Evolutionary conservation across 2,888 invertebrate genomes (phyloP).

Genomic region (Drosophila emarginata): DNA sequence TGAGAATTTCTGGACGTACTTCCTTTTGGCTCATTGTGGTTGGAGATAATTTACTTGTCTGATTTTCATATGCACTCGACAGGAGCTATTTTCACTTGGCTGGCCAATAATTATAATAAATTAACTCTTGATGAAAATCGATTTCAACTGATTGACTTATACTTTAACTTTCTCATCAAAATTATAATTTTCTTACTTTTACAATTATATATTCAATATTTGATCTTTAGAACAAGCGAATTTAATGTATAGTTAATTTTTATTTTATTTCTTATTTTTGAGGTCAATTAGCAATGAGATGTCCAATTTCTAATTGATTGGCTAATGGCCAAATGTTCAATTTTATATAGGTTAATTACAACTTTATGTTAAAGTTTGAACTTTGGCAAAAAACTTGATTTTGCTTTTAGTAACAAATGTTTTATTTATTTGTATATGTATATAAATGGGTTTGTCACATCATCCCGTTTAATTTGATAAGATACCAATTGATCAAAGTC

Average conservation of each 20-base stretch:
- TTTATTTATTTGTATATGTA: not conserved
- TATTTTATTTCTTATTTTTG: not conserved
- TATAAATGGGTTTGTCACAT: not conserved
- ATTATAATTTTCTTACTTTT: too few relatives aligned
- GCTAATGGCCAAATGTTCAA: not conserved
- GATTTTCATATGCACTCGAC: constrained; percentile 10
- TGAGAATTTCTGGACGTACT: not conserved
- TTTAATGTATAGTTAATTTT: not conserved
- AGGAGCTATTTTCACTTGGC: not conserved
- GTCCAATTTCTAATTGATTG: not conserved
- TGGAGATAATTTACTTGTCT: not conserved
- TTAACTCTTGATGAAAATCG: not conserved
- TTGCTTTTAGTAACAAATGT: not conserved
- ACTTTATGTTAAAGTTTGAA: not conserved
- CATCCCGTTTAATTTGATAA: not conserved
- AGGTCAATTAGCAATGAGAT: not conserved
- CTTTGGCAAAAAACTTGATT: not conserved
- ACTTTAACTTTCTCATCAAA: constrained; percentile 4
- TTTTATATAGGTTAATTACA: not conserved
- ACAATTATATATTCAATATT: not conserved
- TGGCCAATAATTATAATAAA: constrained; percentile 2
- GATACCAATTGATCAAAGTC: not conserved
- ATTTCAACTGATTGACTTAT: not conserved
- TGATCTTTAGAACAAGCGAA: not conserved
- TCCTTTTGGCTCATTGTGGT: not conserved